Conservation (phyloP, 92 coral and sea anemone species). For the Pocillopora grandis region DNA sequence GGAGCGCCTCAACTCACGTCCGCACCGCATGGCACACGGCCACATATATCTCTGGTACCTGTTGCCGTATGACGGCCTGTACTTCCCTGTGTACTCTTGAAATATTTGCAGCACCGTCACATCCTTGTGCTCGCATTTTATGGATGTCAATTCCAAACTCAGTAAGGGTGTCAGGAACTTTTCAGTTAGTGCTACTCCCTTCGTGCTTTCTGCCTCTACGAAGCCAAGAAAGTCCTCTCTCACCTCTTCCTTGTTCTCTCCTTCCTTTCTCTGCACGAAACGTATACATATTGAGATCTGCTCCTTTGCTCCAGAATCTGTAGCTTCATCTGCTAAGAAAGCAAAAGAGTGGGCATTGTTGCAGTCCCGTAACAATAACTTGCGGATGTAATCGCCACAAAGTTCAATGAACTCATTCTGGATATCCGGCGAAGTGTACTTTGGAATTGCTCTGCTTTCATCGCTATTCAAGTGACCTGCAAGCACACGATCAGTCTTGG, state of each 20-base stretch:
- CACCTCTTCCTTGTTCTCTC: conserved; percentile 62
- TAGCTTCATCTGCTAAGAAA: conserved; percentile 69
- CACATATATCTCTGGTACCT: conserved; percentile 34
- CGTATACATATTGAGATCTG: conserved; percentile 69
- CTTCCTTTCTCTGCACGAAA: conserved; percentile 47
- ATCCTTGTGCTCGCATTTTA: conserved; percentile 61
- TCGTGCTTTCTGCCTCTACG: conserved; percentile 79
- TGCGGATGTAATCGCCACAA: too few relatives aligned
- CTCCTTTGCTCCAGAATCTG: conserved; percentile 61
- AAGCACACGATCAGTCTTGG: too few relatives aligned
- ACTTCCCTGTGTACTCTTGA: conserved; percentile 62
- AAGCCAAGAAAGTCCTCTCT: conserved; percentile 78
- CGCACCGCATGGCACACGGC: too few relatives aligned
- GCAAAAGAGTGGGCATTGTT: conserved; percentile 56
- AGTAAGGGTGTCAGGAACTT: conserved; percentile 53
- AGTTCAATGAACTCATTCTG: too few relatives aligned
- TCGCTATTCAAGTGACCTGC: too few relatives aligned
- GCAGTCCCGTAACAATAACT: conserved; percentile 17
- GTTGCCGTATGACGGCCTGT: conserved; percentile 57
- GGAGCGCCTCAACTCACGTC: too few relatives aligned
- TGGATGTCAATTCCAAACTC: conserved; percentile 51
- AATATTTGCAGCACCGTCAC: conserved; percentile 60
- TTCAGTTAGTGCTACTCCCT: conserved; percentile 78
- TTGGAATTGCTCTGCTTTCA: too few relatives aligned
- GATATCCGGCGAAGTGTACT: too few relatives aligned